Percentiles rank a stretch among this genome's conserved stretches.
phyloP scores from a whole-genome alignment of 1,140 invertebrate genomes.

The Tetramorium parvispinum region DNA sequence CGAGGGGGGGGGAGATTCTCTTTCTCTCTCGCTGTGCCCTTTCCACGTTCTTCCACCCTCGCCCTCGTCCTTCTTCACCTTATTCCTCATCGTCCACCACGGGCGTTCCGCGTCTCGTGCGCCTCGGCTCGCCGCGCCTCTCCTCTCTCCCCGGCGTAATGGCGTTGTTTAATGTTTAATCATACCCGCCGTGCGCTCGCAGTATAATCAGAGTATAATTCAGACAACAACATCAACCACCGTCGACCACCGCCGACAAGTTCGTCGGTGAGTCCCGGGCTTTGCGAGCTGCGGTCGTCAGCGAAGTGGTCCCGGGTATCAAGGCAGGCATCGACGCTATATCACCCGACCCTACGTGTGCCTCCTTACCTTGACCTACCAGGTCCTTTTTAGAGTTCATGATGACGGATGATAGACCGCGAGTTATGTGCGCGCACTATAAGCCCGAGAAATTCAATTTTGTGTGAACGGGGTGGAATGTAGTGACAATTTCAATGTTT shows the following conservation, averaged over 20 bases:
- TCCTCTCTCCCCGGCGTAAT: conserved; percentile 77
- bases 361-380: conserved; percentile 78
- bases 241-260: conserved; percentile 60
- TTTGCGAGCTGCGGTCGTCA: conserved; percentile 75
- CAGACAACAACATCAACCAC: conserved; percentile 83
- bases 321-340: conserved; percentile 50
- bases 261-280: conserved; percentile 60
- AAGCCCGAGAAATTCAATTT: conserved; percentile 25
- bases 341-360: conserved; percentile 78
- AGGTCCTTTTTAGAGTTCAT: neutral
- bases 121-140: conserved; percentile 32
- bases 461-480: neutral
- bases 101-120: conserved; percentile 34
- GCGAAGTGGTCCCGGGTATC: neutral
- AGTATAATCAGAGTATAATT: conserved; percentile 86
- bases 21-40: conserved; percentile 24
- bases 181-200: conserved; percentile 81
- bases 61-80: neutral
- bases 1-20: conserved; percentile 4
- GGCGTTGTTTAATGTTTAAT: conserved; percentile 86
- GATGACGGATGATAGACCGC: conserved; percentile 16
- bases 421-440: conserved; percentile 44
- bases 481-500: neutral
- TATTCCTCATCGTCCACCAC: conserved; percentile 38
- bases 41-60: conserved; percentile 36